Conservation (phyloP, 2,113 vertebrate genomes). For the Puffinus mauretanicus region DNA sequence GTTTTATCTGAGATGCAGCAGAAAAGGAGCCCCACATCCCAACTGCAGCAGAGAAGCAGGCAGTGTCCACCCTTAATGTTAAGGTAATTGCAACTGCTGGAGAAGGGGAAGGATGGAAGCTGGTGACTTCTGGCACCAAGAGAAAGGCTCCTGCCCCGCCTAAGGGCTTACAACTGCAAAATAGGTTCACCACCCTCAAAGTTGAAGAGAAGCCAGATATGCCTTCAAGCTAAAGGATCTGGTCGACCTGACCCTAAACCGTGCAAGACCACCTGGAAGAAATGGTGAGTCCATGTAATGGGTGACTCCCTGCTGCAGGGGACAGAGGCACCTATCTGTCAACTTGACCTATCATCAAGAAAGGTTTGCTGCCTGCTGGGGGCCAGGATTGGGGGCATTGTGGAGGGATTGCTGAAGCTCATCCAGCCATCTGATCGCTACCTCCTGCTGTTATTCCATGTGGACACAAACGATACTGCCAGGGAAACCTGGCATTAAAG, state of each 20-base stretch:
- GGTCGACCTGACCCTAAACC: background rate
- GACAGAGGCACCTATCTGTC: background rate
- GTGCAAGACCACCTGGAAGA: background rate
- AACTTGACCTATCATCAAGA: background rate
- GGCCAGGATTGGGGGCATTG: no score
- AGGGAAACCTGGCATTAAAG: background rate
- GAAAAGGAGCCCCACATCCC: background rate
- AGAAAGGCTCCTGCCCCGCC: background rate
- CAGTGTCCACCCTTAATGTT: background rate
- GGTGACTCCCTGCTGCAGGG: background rate
- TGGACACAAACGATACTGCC: background rate
- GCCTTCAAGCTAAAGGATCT: background rate
- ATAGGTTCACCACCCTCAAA: background rate
- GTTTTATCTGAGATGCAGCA: background rate
- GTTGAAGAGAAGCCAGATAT: background rate
- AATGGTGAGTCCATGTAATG: background rate
- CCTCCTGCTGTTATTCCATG: background rate
- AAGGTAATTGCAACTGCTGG: background rate
- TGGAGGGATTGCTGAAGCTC: background rate
- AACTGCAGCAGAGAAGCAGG: background rate
- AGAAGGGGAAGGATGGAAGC: background rate
- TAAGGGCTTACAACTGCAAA: background rate
- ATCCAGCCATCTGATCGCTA: background rate
- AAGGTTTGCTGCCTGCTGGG: background rate
- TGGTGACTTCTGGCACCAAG: background rate